Evolutionary conservation across 2,888 invertebrate species (phyloP), one percentile per base, ranked within the genome.

Genomic region (Trissoscelio sp.): DNA sequence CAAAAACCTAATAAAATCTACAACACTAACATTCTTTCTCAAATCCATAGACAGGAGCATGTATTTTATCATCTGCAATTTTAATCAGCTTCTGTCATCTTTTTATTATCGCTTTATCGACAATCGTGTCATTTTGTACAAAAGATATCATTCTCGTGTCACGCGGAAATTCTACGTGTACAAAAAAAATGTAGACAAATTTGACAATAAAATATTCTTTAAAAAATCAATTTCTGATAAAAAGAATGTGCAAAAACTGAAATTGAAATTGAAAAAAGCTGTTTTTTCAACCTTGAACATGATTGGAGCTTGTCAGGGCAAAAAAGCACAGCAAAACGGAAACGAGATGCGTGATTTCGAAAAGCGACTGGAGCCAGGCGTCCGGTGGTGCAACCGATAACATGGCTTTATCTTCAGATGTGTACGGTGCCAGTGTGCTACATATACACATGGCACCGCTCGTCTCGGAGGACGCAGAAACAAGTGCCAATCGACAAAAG

Each of bases 371-470:
- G 77, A 79, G 81, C 79, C 79, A 70, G 70, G 77, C 83, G 79
- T 83, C 81, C 84, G 81, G 81, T 79, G 72, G 69, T 69, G 48
- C 80, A 69, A 34, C 31, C 28, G 84, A 84, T 83, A 84, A 82
- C 53, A 16, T 48, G 24, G 20, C 34, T 69, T 73, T 79, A 73
- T 79, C 79, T 67, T 48, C 34, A 60, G 53, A 53, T 60, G 72
- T 67, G 48, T 55, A 22, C 14, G 62, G 12, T 55, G 51, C 58
- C 60, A 67, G 51, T 58, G 58, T 73, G 53, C 37, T 28, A 18
- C 55, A 62, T 31, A 22, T 31, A 48, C 58, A 39, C 44, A 46
- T 44, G 46, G 20, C 39, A 57, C 18, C 31, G 42, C 53, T 51
- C 20, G 22, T 58, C 66, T 66, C 67, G n/a, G 57, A 73, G 62